Conservation (phyloP, 2,888 invertebrate species). For the Lamellibrachia satsuma region DNA sequence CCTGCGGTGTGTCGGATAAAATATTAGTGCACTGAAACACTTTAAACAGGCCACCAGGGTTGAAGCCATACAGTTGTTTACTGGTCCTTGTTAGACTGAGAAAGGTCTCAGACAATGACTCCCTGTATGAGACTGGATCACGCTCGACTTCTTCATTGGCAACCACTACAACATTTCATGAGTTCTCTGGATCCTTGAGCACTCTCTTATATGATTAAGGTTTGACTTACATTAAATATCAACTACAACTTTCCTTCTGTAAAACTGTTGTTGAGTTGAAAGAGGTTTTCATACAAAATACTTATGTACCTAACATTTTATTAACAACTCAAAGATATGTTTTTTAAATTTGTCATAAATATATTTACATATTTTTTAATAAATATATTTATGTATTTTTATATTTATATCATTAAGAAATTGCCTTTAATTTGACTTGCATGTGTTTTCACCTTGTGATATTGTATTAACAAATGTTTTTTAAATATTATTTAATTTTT, state of each 20-base stretch:
- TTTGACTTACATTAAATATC: background rate
- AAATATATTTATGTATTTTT: too few species aligned
- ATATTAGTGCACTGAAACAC: background rate
- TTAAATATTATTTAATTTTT: too few species aligned
- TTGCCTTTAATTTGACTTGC: too few species aligned
- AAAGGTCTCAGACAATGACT: background rate
- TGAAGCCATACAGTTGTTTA: background rate
- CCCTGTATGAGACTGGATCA: background rate
- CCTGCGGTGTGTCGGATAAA: constrained; percentile 9
- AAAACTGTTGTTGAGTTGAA: background rate
- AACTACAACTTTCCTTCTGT: background rate
- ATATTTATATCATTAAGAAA: too few species aligned
- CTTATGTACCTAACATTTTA: background rate
- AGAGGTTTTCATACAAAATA: background rate
- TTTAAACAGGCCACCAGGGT: background rate
- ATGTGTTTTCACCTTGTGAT: too few species aligned
- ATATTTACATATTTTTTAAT: too few species aligned
- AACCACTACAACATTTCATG: background rate
- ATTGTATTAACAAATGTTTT: too few species aligned
- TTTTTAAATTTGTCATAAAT: background rate
- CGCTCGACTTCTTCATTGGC: background rate
- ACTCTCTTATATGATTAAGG: background rate
- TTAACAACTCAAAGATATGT: background rate
- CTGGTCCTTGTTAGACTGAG: background rate
- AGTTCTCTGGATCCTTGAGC: background rate